phyloP scores from a whole-genome alignment of 2,113 vertebrate genomes.

The Xenus cinereus region DNA sequence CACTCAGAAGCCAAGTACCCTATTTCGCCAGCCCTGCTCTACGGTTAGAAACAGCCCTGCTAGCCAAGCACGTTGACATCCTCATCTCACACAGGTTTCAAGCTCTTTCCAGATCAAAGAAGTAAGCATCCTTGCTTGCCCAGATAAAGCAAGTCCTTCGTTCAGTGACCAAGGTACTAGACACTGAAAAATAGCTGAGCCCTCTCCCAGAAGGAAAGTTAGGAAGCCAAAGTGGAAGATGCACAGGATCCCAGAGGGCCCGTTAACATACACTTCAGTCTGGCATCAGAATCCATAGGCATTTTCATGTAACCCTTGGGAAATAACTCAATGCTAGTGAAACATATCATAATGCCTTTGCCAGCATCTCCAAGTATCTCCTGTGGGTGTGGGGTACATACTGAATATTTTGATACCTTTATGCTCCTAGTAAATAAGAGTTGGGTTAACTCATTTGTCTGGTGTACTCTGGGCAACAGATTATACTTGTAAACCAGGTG shows the following conservation, averaged over 20 bases:
- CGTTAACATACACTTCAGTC: not conserved
- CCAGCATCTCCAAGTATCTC: not conserved
- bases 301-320: not conserved
- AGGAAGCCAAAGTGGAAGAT: not conserved
- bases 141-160: not conserved
- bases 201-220: not conserved
- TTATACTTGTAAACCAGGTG: accelerated
- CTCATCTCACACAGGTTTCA: not conserved
- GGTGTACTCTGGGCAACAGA: not conserved
- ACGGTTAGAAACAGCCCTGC: not conserved
- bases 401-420: not conserved
- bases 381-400: accelerated
- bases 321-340: not conserved
- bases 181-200: not conserved
- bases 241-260: not conserved
- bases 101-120: not conserved
- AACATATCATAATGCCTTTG: not conserved
- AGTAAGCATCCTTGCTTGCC: accelerated
- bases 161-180: not conserved
- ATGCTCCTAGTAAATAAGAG: not conserved
- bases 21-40: not conserved
- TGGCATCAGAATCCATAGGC: not conserved
- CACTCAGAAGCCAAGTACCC: not conserved
- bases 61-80: not conserved
- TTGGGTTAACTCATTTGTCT: accelerated